Conservation (phyloP, 2,888 invertebrate genomes). For the Lacanobia wlatinum region DNA sequence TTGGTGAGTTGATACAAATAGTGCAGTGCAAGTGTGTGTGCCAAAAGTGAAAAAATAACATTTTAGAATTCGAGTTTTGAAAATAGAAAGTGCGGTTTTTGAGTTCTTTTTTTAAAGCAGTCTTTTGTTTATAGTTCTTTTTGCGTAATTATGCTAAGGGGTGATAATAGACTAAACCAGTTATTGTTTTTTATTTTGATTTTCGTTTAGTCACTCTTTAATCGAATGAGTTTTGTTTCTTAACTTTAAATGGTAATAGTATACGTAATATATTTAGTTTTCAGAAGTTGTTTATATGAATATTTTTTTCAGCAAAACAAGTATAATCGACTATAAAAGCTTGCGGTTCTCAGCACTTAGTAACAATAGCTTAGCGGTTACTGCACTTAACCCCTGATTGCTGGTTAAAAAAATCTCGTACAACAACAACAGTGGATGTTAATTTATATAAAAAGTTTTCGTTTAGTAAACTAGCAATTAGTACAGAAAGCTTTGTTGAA, state of each 20-base stretch:
- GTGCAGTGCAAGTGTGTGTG: constrained; percentile 70
- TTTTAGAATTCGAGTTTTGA: constrained; percentile 52
- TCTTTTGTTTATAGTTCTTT: constrained; percentile 9
- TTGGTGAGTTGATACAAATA: constrained; percentile 83
- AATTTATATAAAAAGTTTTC: neutral
- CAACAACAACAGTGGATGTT: neutral
- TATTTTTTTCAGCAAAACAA: neutral
- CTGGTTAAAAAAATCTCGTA: constrained; percentile 1
- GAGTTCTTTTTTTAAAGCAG: constrained; percentile 1
- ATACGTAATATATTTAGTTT: neutral
- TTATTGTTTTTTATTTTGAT: constrained; percentile 1
- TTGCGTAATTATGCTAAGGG: neutral
- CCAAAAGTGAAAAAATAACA: constrained; percentile 62
- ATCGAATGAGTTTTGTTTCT: neutral
- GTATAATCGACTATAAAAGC: neutral
- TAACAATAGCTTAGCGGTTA: constrained; percentile 46
- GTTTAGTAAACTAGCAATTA: constrained; percentile 4
- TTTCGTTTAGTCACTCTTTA: neutral
- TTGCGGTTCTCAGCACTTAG: constrained; percentile 40
- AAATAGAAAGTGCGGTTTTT: constrained; percentile 61
- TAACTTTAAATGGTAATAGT: neutral
- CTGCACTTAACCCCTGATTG: neutral
- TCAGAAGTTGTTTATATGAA: neutral
- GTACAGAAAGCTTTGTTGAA: neutral
- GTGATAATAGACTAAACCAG: constrained; percentile 21